These are phyloP conservation scores for Megalops cyprinoides DNA, from an alignment of 2,797 vertebrate species.

Conservation along the genomic window DNA sequence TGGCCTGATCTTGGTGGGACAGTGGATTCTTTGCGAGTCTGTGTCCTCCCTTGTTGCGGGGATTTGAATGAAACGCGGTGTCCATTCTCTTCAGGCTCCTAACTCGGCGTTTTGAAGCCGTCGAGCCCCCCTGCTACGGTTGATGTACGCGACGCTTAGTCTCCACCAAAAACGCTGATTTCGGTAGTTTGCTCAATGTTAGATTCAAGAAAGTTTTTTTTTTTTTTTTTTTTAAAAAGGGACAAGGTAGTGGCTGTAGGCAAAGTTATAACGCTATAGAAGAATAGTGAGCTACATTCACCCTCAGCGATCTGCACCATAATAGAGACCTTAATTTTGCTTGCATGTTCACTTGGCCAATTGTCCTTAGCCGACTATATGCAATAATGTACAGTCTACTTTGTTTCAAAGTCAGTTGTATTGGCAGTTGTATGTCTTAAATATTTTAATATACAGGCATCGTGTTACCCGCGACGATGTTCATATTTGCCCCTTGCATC, in stretches of 20 bases:
- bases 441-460: slow-evolving; percentile 11
- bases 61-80: slow-evolving; percentile 79
- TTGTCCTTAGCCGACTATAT: background rate
- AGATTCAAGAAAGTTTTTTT: slow-evolving; percentile 13
- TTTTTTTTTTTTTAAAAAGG: no score
- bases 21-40: slow-evolving; percentile 57
- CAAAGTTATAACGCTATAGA: background rate
- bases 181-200: background rate
- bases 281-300: background rate
- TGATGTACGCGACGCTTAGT: background rate
- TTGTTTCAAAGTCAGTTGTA: background rate
- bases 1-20: slow-evolving; percentile 66
- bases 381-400: background rate
- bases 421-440: slow-evolving; percentile 9
- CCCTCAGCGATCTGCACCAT: background rate
- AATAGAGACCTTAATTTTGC: background rate
- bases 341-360: slow-evolving; percentile 14
- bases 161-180: background rate
- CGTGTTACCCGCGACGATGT: slow-evolving; percentile 1
- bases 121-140: background rate
- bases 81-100: slow-evolving; percentile 48
- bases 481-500: slow-evolving; percentile 2
- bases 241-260: background rate
- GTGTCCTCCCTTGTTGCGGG: slow-evolving; percentile 68
- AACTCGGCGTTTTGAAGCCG: slow-evolving; percentile 15